Percentiles rank a stretch among this genome's conserved stretches.
Evolutionary conservation across 2,888 invertebrate species (phyloP).

Genomic region (Blomia tropicalis): DNA sequence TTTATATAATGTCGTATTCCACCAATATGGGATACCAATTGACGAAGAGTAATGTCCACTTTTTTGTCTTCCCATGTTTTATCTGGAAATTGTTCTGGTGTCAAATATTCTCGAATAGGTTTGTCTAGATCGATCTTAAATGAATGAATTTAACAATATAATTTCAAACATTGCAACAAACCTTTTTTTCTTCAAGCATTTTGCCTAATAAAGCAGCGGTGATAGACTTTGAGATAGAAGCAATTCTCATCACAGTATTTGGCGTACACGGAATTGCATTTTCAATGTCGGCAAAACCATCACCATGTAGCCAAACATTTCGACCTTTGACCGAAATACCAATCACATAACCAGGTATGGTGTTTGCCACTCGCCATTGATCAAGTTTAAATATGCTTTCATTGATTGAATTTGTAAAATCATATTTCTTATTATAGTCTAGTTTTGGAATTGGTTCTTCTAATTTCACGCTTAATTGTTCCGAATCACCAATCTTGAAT

Average conservation of each 20-base stretch:
- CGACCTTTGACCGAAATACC: constrained; percentile 40
- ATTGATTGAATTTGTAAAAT: not conserved
- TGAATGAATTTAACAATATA: not conserved
- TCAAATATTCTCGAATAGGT: constrained; percentile 41
- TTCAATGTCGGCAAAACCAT: constrained; percentile 44
- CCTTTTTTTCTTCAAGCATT: constrained; percentile 39
- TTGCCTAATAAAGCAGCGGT: constrained; percentile 42
- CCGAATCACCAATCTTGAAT: too few species aligned
- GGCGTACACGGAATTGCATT: constrained; percentile 38
- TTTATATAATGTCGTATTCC: constrained; percentile 44
- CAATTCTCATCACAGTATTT: constrained; percentile 43
- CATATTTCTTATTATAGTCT: not conserved
- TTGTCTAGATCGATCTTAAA: constrained; percentile 40
- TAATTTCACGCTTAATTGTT: not conserved
- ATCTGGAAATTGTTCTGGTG: constrained; percentile 38
- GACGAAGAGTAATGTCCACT: constrained; percentile 41
- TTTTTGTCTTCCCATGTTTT: constrained; percentile 40
- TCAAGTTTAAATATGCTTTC: not conserved
- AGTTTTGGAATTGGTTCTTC: not conserved
- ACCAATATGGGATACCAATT: constrained; percentile 41
- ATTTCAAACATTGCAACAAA: not conserved
- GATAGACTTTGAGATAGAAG: constrained; percentile 45
- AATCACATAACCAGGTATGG: constrained; percentile 38
- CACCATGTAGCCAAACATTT: constrained; percentile 38
- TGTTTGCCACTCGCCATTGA: constrained; percentile 17